Percentiles rank a stretch among this genome's conserved stretches.
phyloP scores from a whole-genome alignment of 1,140 invertebrate species.

The Liolophura sinensis region DNA sequence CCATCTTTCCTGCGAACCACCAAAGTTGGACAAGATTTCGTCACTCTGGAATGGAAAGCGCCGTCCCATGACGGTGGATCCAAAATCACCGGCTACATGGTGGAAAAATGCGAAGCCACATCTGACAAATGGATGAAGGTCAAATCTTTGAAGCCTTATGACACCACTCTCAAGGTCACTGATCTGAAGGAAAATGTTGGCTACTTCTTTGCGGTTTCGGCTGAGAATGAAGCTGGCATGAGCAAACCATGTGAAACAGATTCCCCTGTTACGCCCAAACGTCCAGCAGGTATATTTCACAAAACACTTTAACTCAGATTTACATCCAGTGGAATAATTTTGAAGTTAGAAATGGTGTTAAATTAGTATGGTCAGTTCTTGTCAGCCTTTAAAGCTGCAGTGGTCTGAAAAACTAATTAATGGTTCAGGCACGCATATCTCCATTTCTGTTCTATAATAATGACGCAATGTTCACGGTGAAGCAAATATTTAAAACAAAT shows the following conservation, averaged over 20 bases:
- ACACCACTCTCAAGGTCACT: constrained; percentile 76
- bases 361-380: too few relatives aligned
- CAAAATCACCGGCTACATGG: constrained; percentile 68
- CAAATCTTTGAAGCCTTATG: constrained; percentile 30
- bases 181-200: constrained; percentile 87
- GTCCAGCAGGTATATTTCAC: constrained; percentile 65
- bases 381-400: too few relatives aligned
- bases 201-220: constrained; percentile 93
- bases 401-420: too few relatives aligned
- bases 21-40: constrained; percentile 89
- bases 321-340: too few relatives aligned
- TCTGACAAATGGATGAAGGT: constrained; percentile 35
- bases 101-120: constrained; percentile 48
- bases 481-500: too few relatives aligned
- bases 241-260: constrained; percentile 85
- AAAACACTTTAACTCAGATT: too few relatives aligned
- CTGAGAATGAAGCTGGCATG: constrained; percentile 95
- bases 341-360: too few relatives aligned
- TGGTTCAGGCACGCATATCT: too few relatives aligned
- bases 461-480: too few relatives aligned
- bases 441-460: too few relatives aligned
- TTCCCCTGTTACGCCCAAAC: constrained; percentile 83
- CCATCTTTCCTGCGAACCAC: constrained; percentile 91
- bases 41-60: constrained; percentile 90
- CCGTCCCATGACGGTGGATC: constrained; percentile 90